Conservation (phyloP, 2,888 invertebrate genomes). For the Drosophila aldrichi region DNA sequence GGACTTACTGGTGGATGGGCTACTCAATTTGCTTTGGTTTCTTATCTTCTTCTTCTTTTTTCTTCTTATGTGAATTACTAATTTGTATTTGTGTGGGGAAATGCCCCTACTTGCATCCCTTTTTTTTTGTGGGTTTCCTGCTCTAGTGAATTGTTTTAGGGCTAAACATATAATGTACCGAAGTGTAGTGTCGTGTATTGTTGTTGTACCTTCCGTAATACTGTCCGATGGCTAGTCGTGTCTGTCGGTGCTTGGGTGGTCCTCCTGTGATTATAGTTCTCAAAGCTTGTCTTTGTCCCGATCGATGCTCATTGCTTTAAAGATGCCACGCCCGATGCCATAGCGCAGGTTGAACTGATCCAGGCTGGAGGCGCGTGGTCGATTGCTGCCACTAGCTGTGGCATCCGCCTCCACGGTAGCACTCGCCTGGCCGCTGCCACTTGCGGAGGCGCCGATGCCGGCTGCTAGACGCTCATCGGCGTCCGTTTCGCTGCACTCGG, state of each 20-base stretch:
- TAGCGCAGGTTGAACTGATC: constrained; percentile 84
- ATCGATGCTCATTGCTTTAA: constrained; percentile 85
- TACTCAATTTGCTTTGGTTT: background rate
- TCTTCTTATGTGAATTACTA: background rate
- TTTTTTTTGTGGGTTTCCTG: background rate
- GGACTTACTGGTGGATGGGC: constrained; percentile 38
- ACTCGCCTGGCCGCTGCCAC: background rate
- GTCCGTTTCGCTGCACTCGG: constrained; percentile 84
- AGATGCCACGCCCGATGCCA: constrained; percentile 82
- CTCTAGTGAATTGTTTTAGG: background rate
- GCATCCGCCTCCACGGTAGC: constrained; percentile 13
- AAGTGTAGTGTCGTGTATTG: constrained; percentile 18
- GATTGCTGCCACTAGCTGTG: constrained; percentile 57
- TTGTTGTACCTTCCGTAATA: constrained; percentile 59
- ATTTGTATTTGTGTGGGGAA: constrained; percentile 6
- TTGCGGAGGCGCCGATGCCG: background rate
- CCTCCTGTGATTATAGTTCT: constrained; percentile 77
- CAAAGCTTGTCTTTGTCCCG: constrained; percentile 85
- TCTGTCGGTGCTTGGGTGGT: constrained; percentile 16
- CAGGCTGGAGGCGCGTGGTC: constrained; percentile 84
- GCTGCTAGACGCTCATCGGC: constrained; percentile 62
- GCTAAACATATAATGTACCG: constrained; percentile 14
- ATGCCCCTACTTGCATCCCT: background rate
- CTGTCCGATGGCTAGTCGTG: constrained; percentile 55
- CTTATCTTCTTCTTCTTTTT: constrained; percentile 12